phyloP scores from a whole-genome alignment of 2,888 invertebrate genomes.

The Melikaiella ostensackeni region DNA sequence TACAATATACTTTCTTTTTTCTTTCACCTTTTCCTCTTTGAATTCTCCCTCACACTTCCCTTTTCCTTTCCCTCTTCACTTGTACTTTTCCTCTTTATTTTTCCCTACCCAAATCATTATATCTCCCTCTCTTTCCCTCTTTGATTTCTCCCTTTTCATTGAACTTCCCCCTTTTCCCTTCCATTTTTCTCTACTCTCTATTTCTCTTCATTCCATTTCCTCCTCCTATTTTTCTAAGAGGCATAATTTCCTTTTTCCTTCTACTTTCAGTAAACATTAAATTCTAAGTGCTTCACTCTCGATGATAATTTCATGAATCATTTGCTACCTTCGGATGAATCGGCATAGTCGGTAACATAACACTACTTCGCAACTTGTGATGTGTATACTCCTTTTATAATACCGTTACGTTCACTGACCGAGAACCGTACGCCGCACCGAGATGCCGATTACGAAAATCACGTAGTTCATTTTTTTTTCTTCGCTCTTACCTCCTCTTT shows the following conservation, averaged over 20 bases:
- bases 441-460: constrained; percentile 58
- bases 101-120: too few species aligned
- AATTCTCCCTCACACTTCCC: too few species aligned
- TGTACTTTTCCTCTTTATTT: too few species aligned
- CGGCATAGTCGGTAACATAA: not conserved
- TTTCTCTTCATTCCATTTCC: too few species aligned
- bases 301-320: constrained; percentile 32
- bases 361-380: constrained; percentile 27
- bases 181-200: too few species aligned
- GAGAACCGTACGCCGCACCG: constrained; percentile 53
- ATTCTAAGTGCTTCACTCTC: not conserved
- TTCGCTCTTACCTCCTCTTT: constrained; percentile 25
- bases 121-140: too few species aligned
- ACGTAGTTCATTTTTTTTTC: constrained; percentile 48
- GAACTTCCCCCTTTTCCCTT: too few species aligned
- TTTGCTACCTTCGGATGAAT: not conserved
- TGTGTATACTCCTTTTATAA: constrained; percentile 35
- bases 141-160: too few species aligned
- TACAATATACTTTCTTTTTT: too few species aligned
- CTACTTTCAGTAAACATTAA: not conserved
- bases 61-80: too few species aligned
- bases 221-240: not conserved
- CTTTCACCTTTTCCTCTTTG: too few species aligned
- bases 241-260: not conserved
- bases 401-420: constrained; percentile 73